phyloP scores from a whole-genome alignment of 1,140 invertebrate genomes.

The Ectropis grisescens region DNA sequence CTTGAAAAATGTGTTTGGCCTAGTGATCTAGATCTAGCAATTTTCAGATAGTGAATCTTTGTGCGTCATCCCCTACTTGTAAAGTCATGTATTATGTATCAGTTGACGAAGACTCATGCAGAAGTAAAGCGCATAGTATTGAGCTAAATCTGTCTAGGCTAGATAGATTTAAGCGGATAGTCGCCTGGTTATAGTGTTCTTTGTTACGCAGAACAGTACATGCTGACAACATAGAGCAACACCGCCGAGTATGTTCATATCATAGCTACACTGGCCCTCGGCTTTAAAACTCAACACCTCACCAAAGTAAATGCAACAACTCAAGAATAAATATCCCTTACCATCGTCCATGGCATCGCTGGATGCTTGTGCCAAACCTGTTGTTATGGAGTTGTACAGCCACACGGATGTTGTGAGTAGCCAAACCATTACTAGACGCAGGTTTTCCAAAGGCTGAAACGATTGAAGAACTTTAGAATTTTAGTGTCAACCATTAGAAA shows the following conservation, averaged over 20 bases:
- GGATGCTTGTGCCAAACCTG: constrained; percentile 42
- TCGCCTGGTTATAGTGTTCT: constrained; percentile 31
- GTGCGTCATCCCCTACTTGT: too few relatives aligned
- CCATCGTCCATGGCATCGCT: constrained; percentile 52
- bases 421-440: constrained; percentile 43
- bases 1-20: too few relatives aligned
- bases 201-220: constrained; percentile 56
- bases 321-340: constrained; percentile 26
- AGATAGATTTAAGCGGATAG: too few relatives aligned
- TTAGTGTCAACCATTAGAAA: too few relatives aligned
- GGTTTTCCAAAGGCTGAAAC: constrained; percentile 51
- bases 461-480: background rate
- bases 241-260: too few relatives aligned
- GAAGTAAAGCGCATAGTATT: too few relatives aligned
- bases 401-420: constrained; percentile 45
- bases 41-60: too few relatives aligned
- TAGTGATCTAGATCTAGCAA: too few relatives aligned
- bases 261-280: too few relatives aligned
- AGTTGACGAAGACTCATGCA: too few relatives aligned
- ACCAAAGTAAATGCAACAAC: background rate
- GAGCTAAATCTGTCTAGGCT: too few relatives aligned
- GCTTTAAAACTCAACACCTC: background rate
- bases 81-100: too few relatives aligned
- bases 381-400: constrained; percentile 47
- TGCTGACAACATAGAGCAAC: constrained; percentile 51